A percentile compares a stretch with the other conserved stretches of the same genome.
Conservation (phyloP, 2,797 vertebrate species). For the Numenius phaeopus region DNA sequence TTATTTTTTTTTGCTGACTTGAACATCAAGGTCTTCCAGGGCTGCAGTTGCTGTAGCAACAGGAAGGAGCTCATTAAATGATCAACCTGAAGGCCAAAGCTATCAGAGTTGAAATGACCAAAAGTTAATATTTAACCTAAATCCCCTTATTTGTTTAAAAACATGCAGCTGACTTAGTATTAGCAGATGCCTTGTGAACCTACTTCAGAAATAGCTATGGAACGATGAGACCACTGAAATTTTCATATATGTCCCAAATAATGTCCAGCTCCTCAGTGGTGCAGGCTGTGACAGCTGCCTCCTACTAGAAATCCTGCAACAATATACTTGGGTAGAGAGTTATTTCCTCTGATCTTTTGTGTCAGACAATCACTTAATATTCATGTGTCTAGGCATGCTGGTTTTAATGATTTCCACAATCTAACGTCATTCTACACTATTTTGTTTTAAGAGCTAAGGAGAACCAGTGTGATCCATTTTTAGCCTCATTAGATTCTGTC, state of each 20-base stretch:
- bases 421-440: background rate
- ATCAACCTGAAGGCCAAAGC: conserved; percentile 75
- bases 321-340: background rate
- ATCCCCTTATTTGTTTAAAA: conserved; percentile 66
- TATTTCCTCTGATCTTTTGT: background rate
- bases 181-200: background rate
- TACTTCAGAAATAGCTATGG: conserved; percentile 24
- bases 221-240: background rate
- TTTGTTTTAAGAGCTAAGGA: background rate
- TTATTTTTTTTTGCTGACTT: conserved; percentile 11
- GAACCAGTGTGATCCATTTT: background rate
- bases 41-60: conserved; percentile 70
- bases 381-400: background rate
- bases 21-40: conserved; percentile 75
- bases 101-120: conserved; percentile 68
- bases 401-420: background rate
- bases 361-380: background rate
- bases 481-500: background rate
- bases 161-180: conserved; percentile 19
- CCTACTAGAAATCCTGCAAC: background rate
- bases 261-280: background rate
- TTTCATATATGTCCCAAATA: background rate
- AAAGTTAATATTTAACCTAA: conserved; percentile 79
- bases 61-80: conserved; percentile 72
- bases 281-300: background rate